Evolutionary conservation across 2,113 vertebrate genomes (phyloP).

Genomic region (Dipodomys ordii): DNA sequence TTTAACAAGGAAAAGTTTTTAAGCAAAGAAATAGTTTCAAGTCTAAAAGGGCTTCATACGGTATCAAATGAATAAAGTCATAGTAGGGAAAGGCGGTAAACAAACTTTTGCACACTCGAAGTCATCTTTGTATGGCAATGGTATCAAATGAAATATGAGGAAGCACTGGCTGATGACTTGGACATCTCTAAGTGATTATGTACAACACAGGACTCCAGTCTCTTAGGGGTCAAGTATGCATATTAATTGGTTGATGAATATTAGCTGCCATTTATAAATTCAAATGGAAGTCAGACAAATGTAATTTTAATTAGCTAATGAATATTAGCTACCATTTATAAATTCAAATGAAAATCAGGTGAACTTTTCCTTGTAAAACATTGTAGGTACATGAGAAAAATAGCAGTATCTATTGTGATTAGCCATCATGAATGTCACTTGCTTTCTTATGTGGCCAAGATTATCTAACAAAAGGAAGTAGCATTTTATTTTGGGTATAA

Average conservation of each 20-base stretch:
- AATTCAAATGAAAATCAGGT: background rate
- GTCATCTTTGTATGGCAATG: background rate
- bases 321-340: too few relatives aligned
- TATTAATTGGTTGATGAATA: background rate
- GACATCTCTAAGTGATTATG: background rate
- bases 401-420: background rate
- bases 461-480: background rate
- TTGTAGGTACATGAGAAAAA: background rate
- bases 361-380: constrained; percentile 22
- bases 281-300: background rate
- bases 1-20: constrained; percentile 40
- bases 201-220: background rate
- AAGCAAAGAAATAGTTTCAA: constrained; percentile 51
- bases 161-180: constrained; percentile 5
- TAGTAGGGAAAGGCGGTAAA: constrained; percentile 35
- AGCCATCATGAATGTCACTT: background rate
- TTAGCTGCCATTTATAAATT: background rate
- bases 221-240: background rate
- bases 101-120: constrained; percentile 38
- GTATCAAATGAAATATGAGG: constrained; percentile 1
- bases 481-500: background rate
- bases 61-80: constrained; percentile 27
- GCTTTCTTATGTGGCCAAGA: constrained; percentile 12
- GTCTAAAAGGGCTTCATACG: background rate
- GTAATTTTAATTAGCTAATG: too few relatives aligned